A percentile compares a stretch with the other conserved stretches of the same genome.
Conservation (phyloP, 2,797 vertebrate species). For the Lacerta agilis region DNA sequence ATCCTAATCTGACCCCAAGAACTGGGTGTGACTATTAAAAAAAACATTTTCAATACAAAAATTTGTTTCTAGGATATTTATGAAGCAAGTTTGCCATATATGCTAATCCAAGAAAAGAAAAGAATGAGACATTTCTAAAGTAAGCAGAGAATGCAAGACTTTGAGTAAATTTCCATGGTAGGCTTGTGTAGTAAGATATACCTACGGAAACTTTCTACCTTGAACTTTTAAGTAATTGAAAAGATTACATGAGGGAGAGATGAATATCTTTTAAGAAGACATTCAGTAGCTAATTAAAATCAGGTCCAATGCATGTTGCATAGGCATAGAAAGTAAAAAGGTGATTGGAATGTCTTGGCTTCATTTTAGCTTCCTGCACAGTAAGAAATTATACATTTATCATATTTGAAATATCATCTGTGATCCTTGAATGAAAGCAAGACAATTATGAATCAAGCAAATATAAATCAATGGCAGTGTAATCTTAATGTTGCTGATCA, state of each 20-base stretch:
- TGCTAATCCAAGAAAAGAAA: not conserved
- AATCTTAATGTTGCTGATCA: too few relatives aligned
- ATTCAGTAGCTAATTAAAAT: constrained; percentile 8
- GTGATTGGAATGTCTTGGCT: not conserved
- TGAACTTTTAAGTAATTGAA: not conserved
- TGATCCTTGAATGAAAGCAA: too few relatives aligned
- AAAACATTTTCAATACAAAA: too few relatives aligned
- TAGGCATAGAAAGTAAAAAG: not conserved
- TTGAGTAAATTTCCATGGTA: not conserved
- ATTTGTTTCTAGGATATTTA: not conserved
- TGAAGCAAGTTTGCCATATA: not conserved
- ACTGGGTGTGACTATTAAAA: not conserved
- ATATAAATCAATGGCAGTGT: too few relatives aligned
- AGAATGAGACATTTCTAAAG: not conserved
- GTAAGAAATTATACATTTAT: not conserved
- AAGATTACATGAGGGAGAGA: not conserved
- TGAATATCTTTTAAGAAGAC: not conserved
- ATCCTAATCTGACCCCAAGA: constrained; percentile 21
- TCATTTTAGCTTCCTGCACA: not conserved
- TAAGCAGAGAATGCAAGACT: not conserved
- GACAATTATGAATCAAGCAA: too few relatives aligned
- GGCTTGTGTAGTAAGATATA: not conserved
- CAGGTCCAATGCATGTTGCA: not conserved
- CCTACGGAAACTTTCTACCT: not conserved
- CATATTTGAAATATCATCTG: not conserved